A percentile compares a stretch with the other conserved stretches of the same genome.
These are phyloP conservation scores for Heterotis niloticus DNA, from an alignment of 2,113 vertebrate genomes.

Conservation along the genomic window DNA sequence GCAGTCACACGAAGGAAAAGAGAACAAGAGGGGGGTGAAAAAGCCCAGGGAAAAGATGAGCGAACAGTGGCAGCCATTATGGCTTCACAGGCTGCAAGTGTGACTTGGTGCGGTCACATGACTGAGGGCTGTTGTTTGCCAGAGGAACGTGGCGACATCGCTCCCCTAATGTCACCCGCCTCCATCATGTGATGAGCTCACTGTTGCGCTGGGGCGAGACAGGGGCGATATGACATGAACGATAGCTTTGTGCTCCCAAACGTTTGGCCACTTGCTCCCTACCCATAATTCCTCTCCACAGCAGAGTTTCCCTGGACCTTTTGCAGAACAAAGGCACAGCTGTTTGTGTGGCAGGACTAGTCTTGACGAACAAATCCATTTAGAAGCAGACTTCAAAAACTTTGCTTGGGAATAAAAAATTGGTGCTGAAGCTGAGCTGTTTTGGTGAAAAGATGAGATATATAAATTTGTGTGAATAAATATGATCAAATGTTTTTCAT, in stretches of 20 bases:
- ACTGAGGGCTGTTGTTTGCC: constrained; percentile 8
- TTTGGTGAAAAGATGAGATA: too few relatives aligned
- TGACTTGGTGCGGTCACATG: constrained; percentile 2
- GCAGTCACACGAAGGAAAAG: background rate
- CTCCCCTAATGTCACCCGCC: background rate
- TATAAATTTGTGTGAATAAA: too few relatives aligned
- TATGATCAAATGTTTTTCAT: too few relatives aligned
- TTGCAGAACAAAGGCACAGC: background rate
- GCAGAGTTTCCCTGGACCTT: too few relatives aligned
- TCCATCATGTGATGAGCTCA: background rate
- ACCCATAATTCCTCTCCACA: background rate
- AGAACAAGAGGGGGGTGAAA: background rate
- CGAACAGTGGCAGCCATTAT: background rate
- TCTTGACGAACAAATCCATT: too few relatives aligned
- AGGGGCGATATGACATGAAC: background rate
- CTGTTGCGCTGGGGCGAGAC: too few relatives aligned
- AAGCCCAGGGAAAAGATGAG: background rate
- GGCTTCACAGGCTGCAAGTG: background rate
- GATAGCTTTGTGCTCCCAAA: constrained; percentile 11
- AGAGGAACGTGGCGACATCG: background rate
- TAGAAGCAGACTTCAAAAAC: too few relatives aligned
- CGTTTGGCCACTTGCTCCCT: background rate
- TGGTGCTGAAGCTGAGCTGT: too few relatives aligned
- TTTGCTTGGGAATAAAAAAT: too few relatives aligned
- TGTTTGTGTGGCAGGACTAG: too few relatives aligned